Base-by-base conservation (phyloP, 2,797 vertebrate genomes). In the Megalops cyprinoides region DNA sequence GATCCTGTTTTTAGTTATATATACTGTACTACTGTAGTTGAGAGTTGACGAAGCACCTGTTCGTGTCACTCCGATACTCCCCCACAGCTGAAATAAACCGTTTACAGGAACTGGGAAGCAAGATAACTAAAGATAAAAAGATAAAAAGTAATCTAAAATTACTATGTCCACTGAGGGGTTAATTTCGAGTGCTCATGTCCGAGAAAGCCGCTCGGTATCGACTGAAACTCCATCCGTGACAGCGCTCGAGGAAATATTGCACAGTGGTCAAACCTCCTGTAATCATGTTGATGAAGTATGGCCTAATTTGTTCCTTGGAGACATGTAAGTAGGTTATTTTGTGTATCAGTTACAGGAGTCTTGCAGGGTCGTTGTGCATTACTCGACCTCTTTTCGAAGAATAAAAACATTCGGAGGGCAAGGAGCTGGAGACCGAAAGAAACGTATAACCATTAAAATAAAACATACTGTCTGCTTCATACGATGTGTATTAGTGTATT, bases 281-380 rank as follows among this genome's bases (percentile, higher is more conserved):
- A 95, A 91, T 76, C 96, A 95, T 0, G 94, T 94, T 55, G 96
- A 98, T 49, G 96, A 99, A 92, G 97, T 98, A 20, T 98, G 97
- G 97, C 97, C 96, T 1, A 95, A 95, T 84, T 92, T 99, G 86
- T 96, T 95, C 87, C 89, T 98, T 82, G 97, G 97, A 88, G 97
- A 98, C 87, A 96, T 96, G 97, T 98, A 90, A 97, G 97, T 94
- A n/a, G n/a, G n/a, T n/a, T n/a, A n/a, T n/a, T n/a, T n/a, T n/a
- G n/a, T n/a, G n/a, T n/a, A n/a, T n/a, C n/a, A n/a, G n/a, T n/a
- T n/a, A n/a, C n/a, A n/a, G n/a, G n/a, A n/a, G n/a, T n/a, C n/a
- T n/a, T n/a, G n/a, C n/a, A n/a, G n/a, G n/a, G n/a, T n/a, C n/a
- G n/a, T n/a, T n/a, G n/a, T n/a, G n/a, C n/a, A n/a, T n/a, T n/a